phyloP scores from a whole-genome alignment of 2,797 vertebrate genomes.

The Crocidura indochinensis region DNA sequence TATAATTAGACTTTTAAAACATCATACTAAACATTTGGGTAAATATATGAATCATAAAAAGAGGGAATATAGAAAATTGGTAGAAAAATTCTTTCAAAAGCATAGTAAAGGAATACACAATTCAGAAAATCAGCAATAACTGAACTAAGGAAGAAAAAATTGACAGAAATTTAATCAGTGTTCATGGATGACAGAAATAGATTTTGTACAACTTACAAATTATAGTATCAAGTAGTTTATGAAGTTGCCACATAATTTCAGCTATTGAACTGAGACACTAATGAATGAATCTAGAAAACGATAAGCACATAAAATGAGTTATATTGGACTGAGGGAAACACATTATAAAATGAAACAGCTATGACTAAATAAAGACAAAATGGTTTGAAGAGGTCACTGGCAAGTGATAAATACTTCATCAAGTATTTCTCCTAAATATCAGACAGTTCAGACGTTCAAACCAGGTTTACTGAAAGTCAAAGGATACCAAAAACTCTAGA shows the following conservation, averaged over 20 bases:
- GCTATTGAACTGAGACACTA: conserved; percentile 20
- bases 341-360: conserved; percentile 23
- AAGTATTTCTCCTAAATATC: not conserved
- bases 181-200: not conserved
- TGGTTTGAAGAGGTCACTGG: not conserved
- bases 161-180: not conserved
- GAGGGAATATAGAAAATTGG: not conserved
- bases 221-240: conserved; percentile 29
- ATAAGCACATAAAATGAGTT: conserved; percentile 16
- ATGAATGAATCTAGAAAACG: conserved; percentile 11
- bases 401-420: not conserved
- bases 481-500: not conserved
- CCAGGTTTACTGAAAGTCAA: not conserved
- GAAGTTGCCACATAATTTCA: conserved; percentile 47
- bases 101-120: conserved; percentile 36
- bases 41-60: conserved; percentile 58
- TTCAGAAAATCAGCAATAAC: conserved; percentile 9
- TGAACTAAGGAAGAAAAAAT: conserved; percentile 8
- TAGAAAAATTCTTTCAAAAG: conserved; percentile 57
- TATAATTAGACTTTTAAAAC: conserved; percentile 55
- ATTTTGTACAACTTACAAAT: conserved; percentile 19
- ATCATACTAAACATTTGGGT: not conserved
- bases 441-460: conserved; percentile 14
- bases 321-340: not conserved
- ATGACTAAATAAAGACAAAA: not conserved